Conservation (phyloP, 2,797 vertebrate genomes). For the Micromesistius poutassou region DNA sequence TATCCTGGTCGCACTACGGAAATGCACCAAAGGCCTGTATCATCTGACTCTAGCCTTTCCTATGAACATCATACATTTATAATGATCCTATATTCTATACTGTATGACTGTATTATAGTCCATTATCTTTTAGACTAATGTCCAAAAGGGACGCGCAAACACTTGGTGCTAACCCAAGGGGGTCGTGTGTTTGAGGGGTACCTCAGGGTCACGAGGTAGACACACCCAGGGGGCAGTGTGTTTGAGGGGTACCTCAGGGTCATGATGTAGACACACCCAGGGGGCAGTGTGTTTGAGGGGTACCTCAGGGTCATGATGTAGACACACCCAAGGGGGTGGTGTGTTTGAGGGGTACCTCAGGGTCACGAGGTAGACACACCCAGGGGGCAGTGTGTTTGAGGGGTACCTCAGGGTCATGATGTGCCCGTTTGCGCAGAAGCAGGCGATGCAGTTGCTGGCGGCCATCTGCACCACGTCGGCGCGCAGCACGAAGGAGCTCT, state of each 20-base stretch:
- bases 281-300: background rate
- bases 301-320: constrained; percentile 88
- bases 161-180: background rate
- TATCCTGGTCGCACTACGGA: no score
- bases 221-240: background rate
- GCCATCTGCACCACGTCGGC: constrained; percentile 87
- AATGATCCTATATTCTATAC: no score
- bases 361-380: constrained; percentile 41
- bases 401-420: constrained; percentile 85
- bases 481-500: constrained; percentile 92
- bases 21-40: no score
- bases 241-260: constrained; percentile 82
- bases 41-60: no score
- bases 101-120: no score
- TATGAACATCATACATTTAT: no score
- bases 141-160: no score
- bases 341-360: constrained; percentile 78
- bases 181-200: constrained; percentile 50
- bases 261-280: no score
- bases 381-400: background rate
- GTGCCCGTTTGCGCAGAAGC: constrained; percentile 97
- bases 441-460: constrained; percentile 87
- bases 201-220: constrained; percentile 77
- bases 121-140: no score
- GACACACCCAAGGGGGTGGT: no score